A percentile compares a stretch with the other conserved stretches of the same genome.
phyloP scores from a whole-genome alignment of 2,113 vertebrate genomes.

The Mohoua ochrocephala region DNA sequence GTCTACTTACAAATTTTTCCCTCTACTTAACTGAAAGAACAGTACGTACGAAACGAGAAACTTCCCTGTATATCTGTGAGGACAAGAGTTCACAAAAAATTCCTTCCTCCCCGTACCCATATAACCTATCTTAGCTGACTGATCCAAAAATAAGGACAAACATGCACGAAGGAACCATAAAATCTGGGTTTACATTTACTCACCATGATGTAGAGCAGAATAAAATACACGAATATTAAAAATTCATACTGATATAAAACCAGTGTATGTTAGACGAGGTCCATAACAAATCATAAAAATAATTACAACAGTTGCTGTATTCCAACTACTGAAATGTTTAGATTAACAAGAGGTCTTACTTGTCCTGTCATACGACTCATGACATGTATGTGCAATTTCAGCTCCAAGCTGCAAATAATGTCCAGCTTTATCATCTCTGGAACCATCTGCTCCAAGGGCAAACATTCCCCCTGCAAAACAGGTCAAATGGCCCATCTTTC shows the following conservation, averaged over 20 bases:
- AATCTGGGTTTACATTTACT: background rate
- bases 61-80: background rate
- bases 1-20: background rate
- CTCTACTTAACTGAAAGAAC: background rate
- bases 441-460: conserved; percentile 93
- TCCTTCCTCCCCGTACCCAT: background rate
- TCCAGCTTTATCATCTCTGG: conserved; percentile 91
- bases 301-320: background rate
- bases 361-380: conserved; percentile 95
- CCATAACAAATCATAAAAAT: background rate
- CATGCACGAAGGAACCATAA: background rate
- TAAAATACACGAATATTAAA: background rate
- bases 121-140: background rate
- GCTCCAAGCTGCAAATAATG: conserved; percentile 97
- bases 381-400: conserved; percentile 96
- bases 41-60: background rate
- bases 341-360: conserved; percentile 71
- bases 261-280: background rate
- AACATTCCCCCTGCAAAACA: conserved; percentile 99
- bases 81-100: background rate
- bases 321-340: background rate
- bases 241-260: background rate
- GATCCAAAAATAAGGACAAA: background rate
- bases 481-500: conserved; percentile 97
- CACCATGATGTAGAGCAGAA: background rate